phyloP scores from a whole-genome alignment of 2,888 invertebrate genomes.

The Alsophila aescularia region DNA sequence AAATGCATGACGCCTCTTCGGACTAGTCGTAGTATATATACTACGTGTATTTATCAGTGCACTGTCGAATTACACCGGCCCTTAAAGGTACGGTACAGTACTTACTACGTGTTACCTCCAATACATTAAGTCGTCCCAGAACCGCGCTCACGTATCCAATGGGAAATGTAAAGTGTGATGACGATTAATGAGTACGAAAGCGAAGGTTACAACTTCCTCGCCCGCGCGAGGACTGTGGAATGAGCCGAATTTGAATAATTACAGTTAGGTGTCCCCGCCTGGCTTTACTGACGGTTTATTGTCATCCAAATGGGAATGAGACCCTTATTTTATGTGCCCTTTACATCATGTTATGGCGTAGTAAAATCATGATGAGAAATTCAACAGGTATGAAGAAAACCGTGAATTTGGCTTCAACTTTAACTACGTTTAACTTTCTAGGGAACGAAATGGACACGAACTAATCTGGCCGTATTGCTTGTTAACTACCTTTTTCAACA shows the following conservation, averaged over 20 bases:
- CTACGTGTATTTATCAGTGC: not conserved
- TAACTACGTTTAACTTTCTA: no score
- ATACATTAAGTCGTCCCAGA: not conserved
- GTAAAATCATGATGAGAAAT: constrained; percentile 22
- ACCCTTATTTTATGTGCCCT: constrained; percentile 13
- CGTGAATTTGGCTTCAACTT: constrained; percentile 21
- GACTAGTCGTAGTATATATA: no score
- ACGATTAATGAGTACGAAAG: constrained; percentile 14
- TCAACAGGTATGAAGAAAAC: constrained; percentile 38
- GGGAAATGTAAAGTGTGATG: constrained; percentile 21
- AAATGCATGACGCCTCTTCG: no score
- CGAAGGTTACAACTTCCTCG: constrained; percentile 24
- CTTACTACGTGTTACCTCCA: not conserved
- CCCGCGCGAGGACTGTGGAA: constrained; percentile 9
- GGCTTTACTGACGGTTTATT: constrained; percentile 16
- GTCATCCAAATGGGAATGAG: constrained; percentile 10
- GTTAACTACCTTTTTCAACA: no score
- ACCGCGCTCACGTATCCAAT: constrained; percentile 7
- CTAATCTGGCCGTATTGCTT: no score
- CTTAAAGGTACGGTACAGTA: not conserved
- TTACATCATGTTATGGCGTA: constrained; percentile 5
- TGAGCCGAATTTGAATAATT: constrained; percentile 23
- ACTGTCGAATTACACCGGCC: not conserved
- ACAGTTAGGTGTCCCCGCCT: constrained; percentile 25
- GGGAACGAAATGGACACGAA: no score